Conservation (phyloP, 2,113 vertebrate species). For the Polypterus senegalus region DNA sequence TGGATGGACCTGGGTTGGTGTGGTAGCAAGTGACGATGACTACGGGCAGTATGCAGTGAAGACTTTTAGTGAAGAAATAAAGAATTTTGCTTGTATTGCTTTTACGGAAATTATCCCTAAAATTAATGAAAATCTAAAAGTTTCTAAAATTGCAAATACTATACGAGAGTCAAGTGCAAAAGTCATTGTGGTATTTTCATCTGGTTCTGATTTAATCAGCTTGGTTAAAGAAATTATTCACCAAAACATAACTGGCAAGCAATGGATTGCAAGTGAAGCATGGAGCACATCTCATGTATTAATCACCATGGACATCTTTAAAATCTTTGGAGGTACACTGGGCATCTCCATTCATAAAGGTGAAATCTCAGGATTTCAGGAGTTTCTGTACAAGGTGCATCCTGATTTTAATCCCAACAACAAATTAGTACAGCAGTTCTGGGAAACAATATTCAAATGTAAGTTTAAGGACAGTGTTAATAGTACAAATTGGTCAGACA, state of each 20-base stretch:
- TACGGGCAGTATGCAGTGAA: slow-evolving; percentile 49
- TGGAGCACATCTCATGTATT: neutral
- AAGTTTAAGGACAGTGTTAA: slow-evolving; percentile 4
- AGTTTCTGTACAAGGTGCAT: slow-evolving; percentile 10
- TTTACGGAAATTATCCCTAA: slow-evolving; percentile 2
- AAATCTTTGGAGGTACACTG: slow-evolving; percentile 1
- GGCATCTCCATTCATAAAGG: slow-evolving; percentile 5
- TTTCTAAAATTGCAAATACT: slow-evolving; percentile 1
- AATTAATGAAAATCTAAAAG: slow-evolving; percentile 3
- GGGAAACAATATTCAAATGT: slow-evolving; percentile 15
- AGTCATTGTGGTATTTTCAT: slow-evolving; percentile 2
- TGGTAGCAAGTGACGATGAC: slow-evolving; percentile 44
- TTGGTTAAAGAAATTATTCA: slow-evolving; percentile 10
- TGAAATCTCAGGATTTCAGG: slow-evolving; percentile 12
- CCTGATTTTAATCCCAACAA: neutral
- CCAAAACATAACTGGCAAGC: slow-evolving; percentile 10
- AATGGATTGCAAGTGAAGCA: slow-evolving; percentile 5
- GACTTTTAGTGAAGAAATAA: slow-evolving; percentile 32
- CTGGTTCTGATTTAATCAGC: slow-evolving; percentile 1
- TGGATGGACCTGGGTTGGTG: slow-evolving; percentile 54
- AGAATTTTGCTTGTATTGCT: slow-evolving; percentile 26
- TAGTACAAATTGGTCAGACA: neutral
- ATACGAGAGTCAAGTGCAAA: slow-evolving; percentile 10
- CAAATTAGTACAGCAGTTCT: slow-evolving; percentile 11
- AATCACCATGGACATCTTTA: neutral